Percentiles rank a stretch among this genome's conserved stretches.
Conservation (phyloP, 1,140 invertebrate species). For the Drosophila novamexicana region DNA sequence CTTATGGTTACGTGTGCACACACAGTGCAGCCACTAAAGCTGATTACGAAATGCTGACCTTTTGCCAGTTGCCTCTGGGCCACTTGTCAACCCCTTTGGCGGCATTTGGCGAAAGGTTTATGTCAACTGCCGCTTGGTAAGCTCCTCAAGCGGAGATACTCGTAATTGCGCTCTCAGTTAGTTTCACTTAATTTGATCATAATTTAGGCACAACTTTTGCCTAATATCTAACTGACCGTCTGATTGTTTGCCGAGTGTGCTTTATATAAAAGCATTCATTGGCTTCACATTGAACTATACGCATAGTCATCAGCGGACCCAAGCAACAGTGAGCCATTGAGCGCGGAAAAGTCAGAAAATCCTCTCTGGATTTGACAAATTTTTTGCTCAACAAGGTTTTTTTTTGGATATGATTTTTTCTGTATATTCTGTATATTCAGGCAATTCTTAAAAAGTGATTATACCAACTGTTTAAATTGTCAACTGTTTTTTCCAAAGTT, state of each 20-base stretch:
- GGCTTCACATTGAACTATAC: not conserved
- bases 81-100: constrained; percentile 76
- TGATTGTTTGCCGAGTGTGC: constrained; percentile 4
- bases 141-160: not conserved
- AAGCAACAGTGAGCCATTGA: not conserved
- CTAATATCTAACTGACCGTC: not conserved
- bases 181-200: constrained; percentile 35
- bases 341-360: not conserved
- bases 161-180: constrained; percentile 57
- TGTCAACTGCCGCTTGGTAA: constrained; percentile 56
- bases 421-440: no score
- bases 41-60: constrained; percentile 82
- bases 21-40: constrained; percentile 65
- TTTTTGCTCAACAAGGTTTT: not conserved
- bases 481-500: no score
- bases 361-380: not conserved
- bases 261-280: not conserved
- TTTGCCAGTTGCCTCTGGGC: constrained; percentile 55
- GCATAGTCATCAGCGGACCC: not conserved
- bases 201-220: constrained; percentile 27
- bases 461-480: no score
- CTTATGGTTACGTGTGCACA: constrained; percentile 74
- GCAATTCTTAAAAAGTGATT: no score
- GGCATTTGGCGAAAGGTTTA: constrained; percentile 74
- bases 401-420: not conserved